phyloP scores from a whole-genome alignment of 2,888 invertebrate genomes.

The Scaptomyza caliginosa region DNA sequence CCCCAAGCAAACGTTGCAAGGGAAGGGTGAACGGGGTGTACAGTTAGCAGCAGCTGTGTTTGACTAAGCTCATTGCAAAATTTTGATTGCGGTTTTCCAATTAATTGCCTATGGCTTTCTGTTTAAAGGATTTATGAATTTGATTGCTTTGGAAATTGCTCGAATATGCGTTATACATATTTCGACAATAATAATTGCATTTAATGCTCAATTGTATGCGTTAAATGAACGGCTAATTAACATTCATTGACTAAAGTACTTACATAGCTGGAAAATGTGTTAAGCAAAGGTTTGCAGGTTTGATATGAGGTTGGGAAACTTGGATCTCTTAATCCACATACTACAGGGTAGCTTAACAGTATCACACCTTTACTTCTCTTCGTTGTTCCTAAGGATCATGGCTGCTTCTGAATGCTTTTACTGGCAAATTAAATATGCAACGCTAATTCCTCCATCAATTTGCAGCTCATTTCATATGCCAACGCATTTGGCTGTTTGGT shows the following conservation, averaged over 20 bases:
- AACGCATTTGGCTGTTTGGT: slow-evolving; percentile 62
- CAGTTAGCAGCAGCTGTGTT: slow-evolving; percentile 16
- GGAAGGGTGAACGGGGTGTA: too few relatives aligned
- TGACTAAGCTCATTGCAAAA: slow-evolving; percentile 46
- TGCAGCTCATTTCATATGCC: slow-evolving; percentile 79
- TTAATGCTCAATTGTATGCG: not conserved
- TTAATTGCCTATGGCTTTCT: slow-evolving; percentile 35
- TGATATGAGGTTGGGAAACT: too few relatives aligned
- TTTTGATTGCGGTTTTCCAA: slow-evolving; percentile 58
- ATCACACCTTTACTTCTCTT: too few relatives aligned
- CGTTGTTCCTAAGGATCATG: slow-evolving; percentile 7
- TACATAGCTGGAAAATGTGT: not conserved
- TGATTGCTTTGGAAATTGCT: not conserved
- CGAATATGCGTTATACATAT: not conserved
- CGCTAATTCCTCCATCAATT: slow-evolving; percentile 80
- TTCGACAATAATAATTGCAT: not conserved
- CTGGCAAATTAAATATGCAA: slow-evolving; percentile 70
- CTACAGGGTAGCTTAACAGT: too few relatives aligned
- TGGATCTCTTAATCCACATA: too few relatives aligned
- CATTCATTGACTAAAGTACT: not conserved
- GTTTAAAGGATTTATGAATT: slow-evolving; percentile 23
- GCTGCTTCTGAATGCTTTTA: slow-evolving; percentile 21
- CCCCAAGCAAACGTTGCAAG: not conserved
- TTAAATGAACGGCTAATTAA: not conserved
- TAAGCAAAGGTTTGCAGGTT: too few relatives aligned